Base-by-base conservation (phyloP, 2,113 vertebrate species). In the Chionis minor region DNA sequence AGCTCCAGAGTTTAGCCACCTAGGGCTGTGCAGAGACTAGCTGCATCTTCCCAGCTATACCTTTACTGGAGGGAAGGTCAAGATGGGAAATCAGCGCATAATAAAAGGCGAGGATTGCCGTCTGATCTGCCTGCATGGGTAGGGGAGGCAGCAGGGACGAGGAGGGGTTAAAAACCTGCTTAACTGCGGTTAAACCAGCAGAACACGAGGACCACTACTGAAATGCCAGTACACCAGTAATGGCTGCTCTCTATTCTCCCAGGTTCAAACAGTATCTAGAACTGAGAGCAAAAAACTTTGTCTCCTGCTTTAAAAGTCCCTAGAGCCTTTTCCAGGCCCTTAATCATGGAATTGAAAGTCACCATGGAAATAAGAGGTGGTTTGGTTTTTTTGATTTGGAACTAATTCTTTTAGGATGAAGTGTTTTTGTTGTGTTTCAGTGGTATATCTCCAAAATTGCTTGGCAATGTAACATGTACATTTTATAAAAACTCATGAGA, bases 261-360 rank as follows among this genome's bases (percentile, higher is more conserved):
- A 22, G 6, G 4, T 21, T 54, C 69, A 40, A 5, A 20, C 13
- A 58, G 4, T 1, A 6, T 1, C 3, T 4, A 33, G 27, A 1
- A 12, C 18, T 7, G 35, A 44, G 33, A 35, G 6, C 8, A 47
- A 78, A 58, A 24, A 6, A 2, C 38, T 1, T 4, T 16, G 5
- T 40, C 51, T 27, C 32, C 27, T 54, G 9, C 17, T 15, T 51
- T 27, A 27, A 42, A 30, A 42, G 6, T 14, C 10, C 45, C 17
- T 23, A 18, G 30, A 79, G 22, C 9, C 12, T 26, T 73, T 84
- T 47, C 49, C 12, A 47, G 40, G 28, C 15, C 20, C 3, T 78
- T 66, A 74, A 19, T 32, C 27, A 40, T 10, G 2, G n/a, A 90
- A 81, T 1, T 67, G 52, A 82, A 79, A 83, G 19, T 26, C 27